Base-by-base conservation (phyloP, 2,113 vertebrate genomes). In the Taurulus bubalis region DNA sequence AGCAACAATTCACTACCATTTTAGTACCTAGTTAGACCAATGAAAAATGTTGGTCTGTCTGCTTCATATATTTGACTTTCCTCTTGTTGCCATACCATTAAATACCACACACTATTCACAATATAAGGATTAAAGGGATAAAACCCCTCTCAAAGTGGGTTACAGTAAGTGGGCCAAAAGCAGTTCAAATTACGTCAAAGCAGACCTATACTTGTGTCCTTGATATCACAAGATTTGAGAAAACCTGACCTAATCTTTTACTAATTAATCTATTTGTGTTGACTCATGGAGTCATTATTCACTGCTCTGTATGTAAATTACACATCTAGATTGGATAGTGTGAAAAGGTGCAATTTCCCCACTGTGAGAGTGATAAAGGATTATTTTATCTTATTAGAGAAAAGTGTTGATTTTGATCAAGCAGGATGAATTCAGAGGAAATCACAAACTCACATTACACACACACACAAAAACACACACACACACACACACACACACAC, bases 361-460 rank as follows among this genome's bases (percentile, higher is more conserved):
- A n/a, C n/a, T n/a, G n/a, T n/a, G n/a, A n/a, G n/a, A n/a, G n/a
- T n/a, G n/a, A n/a, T n/a, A n/a, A n/a, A n/a, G n/a, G n/a, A n/a
- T n/a, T n/a, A n/a, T n/a, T n/a, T n/a, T n/a, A n/a, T n/a, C n/a
- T n/a, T n/a, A n/a, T n/a, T n/a, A 20, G 16, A 36, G 9, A 36
- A 15, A 68, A 38, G 22, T 38, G 30, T 55, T n/a, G 6, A 67
- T 24, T 34, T 16, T 11, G n/a, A 66, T 49, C 9, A 49, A 51
- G 22, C 68, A 12, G 14, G 26, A 60, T 45, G 70, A 72, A 67
- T 47, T n/a, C n/a, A n/a, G n/a, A n/a, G n/a, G n/a, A n/a, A n/a
- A n/a, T n/a, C n/a, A n/a, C n/a, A n/a, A n/a, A n/a, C n/a, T n/a
- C n/a, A n/a, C n/a, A n/a, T n/a, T n/a, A n/a, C n/a, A n/a, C n/a